Percentiles rank a stretch among this genome's conserved stretches.
Evolutionary conservation across 2,797 vertebrate species (phyloP).

Genomic region (Enteromius unitaeniatus): DNA sequence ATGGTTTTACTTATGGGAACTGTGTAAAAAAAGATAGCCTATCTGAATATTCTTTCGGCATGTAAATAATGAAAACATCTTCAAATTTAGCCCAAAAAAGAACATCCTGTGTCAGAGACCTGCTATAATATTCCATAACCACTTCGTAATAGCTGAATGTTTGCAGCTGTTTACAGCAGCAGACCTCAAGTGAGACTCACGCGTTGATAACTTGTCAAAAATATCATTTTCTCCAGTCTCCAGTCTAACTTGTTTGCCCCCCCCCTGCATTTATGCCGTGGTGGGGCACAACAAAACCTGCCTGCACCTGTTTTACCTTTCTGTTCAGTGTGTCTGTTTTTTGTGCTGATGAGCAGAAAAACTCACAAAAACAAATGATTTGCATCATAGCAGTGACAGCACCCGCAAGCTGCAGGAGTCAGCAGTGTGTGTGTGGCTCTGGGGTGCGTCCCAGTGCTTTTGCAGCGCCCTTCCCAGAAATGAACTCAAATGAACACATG

Average conservation of each 20-base stretch:
- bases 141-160: conserved; percentile 12
- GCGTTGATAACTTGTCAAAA: conserved; percentile 23
- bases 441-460: conserved; percentile 24
- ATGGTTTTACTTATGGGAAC: neutral
- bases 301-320: conserved; percentile 36
- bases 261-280: neutral
- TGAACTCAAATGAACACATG: conserved; percentile 18
- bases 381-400: conserved; percentile 51
- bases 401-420: conserved; percentile 32
- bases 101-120: neutral
- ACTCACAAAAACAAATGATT: conserved; percentile 50
- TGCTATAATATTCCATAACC: neutral
- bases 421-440: conserved; percentile 47
- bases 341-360: conserved; percentile 52
- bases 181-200: conserved; percentile 2
- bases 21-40: neutral
- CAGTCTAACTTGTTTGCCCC: neutral
- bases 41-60: neutral
- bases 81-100: neutral
- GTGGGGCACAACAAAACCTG: neutral
- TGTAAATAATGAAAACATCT: neutral
- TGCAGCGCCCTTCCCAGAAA: conserved; percentile 33
- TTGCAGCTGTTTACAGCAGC: conserved; percentile 9
- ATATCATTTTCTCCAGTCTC: neutral
- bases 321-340: neutral